Percentiles rank a stretch among this genome's conserved stretches.
These are phyloP conservation scores for Liparis tanakae DNA, from an alignment of 2,797 vertebrate species.

Conservation along the genomic window DNA sequence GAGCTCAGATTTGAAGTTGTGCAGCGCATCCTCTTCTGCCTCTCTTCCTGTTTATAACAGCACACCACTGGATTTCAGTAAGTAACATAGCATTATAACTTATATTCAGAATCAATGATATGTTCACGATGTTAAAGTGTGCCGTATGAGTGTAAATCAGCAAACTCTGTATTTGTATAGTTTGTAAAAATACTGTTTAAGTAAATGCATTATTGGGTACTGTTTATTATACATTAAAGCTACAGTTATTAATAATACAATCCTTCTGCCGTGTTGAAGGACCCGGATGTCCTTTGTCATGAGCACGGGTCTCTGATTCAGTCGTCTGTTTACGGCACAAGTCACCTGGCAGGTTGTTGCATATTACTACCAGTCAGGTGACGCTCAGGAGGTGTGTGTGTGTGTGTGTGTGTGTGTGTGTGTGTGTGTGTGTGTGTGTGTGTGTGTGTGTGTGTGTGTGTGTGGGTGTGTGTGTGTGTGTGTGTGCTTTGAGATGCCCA, in stretches of 20 bases:
- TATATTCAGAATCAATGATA: neutral
- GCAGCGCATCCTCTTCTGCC: neutral
- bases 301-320: accelerated
- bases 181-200: accelerated
- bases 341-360: constrained; percentile 41
- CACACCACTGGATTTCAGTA: constrained; percentile 1
- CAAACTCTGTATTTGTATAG: neutral
- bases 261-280: neutral
- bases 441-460: too few relatives aligned
- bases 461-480: neutral
- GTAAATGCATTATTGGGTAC: neutral
- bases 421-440: too few relatives aligned
- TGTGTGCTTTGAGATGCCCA: neutral
- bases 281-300: neutral
- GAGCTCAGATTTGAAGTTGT: neutral
- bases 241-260: neutral
- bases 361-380: constrained; percentile 48
- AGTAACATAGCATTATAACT: constrained; percentile 4
- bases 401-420: too few relatives aligned
- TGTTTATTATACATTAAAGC: neutral
- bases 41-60: neutral
- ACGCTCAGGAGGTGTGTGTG: constrained; percentile 17
- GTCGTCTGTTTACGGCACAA: constrained; percentile 33
- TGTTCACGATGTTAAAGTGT: neutral
- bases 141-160: neutral